Evolutionary conservation across 2,113 vertebrate species (phyloP).

Genomic region (Miniopterus natalensis): DNA sequence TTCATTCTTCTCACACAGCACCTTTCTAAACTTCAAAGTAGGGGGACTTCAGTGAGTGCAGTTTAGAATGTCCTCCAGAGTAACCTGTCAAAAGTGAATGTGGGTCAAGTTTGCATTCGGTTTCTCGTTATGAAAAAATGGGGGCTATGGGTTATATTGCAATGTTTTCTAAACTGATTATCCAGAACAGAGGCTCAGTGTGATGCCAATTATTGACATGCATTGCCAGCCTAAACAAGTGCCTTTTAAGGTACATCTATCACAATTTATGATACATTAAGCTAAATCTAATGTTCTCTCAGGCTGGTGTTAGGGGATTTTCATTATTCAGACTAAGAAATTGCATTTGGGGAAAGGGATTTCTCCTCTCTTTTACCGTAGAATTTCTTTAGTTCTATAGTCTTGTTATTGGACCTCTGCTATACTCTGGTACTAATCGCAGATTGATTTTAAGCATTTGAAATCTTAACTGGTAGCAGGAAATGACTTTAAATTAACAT

Average conservation of each 20-base stretch:
- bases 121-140: neutral
- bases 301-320: conserved; percentile 59
- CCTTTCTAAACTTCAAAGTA: neutral
- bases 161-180: conserved; percentile 34
- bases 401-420: conserved; percentile 26
- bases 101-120: neutral
- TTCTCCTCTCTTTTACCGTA: conserved; percentile 53
- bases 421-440: conserved; percentile 34
- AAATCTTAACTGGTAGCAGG: conserved; percentile 70
- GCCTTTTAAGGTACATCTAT: conserved; percentile 64
- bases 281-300: conserved; percentile 66
- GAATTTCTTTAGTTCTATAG: conserved; percentile 48
- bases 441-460: conserved; percentile 67
- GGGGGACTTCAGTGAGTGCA: neutral
- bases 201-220: neutral
- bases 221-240: conserved; percentile 50
- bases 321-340: conserved; percentile 69
- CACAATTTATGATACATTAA: conserved; percentile 76
- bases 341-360: conserved; percentile 75
- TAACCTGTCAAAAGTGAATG: neutral
- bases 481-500: conserved; percentile 78
- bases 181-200: conserved; percentile 13
- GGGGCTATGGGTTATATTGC: neutral
- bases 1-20: neutral
- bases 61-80: neutral